Evolutionary conservation across 2,888 invertebrate species (phyloP).

Genomic region (Cephus rjabovi): DNA sequence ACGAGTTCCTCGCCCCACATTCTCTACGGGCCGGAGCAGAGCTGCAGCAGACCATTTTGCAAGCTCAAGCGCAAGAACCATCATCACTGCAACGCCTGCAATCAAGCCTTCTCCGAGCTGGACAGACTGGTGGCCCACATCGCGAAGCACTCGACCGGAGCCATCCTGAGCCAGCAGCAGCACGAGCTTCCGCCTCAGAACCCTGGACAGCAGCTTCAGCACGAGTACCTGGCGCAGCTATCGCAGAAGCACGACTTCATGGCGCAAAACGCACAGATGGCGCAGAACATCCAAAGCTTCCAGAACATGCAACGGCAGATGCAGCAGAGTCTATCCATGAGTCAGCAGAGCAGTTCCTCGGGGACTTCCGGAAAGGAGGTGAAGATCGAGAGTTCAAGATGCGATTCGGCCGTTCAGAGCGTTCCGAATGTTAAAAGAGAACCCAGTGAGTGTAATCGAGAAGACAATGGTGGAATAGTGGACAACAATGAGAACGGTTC

Average conservation of each 20-base stretch:
- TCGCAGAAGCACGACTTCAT: slow-evolving; percentile 62
- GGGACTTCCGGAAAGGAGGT: slow-evolving; percentile 43
- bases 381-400: slow-evolving; percentile 50
- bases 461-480: slow-evolving; percentile 36
- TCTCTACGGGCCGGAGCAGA: slow-evolving; percentile 74
- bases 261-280: slow-evolving; percentile 59
- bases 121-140: slow-evolving; percentile 78
- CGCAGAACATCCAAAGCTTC: slow-evolving; percentile 57
- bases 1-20: slow-evolving; percentile 65
- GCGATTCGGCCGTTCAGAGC: slow-evolving; percentile 32
- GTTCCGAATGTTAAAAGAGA: slow-evolving; percentile 53
- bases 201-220: slow-evolving; percentile 47
- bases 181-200: slow-evolving; percentile 56
- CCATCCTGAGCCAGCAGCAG: slow-evolving; percentile 68
- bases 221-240: slow-evolving; percentile 53
- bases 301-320: slow-evolving; percentile 61
- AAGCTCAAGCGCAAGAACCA: slow-evolving; percentile 83
- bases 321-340: slow-evolving; percentile 55
- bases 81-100: slow-evolving; percentile 84
- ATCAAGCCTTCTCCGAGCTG: slow-evolving; percentile 82
- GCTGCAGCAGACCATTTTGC: slow-evolving; percentile 83
- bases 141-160: slow-evolving; percentile 76
- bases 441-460: slow-evolving; percentile 54
- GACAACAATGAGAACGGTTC: slow-evolving; percentile 36
- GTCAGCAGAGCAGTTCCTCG: slow-evolving; percentile 34